Conservation (phyloP, 2,797 vertebrate species). For the Bovichtus diacanthus region DNA sequence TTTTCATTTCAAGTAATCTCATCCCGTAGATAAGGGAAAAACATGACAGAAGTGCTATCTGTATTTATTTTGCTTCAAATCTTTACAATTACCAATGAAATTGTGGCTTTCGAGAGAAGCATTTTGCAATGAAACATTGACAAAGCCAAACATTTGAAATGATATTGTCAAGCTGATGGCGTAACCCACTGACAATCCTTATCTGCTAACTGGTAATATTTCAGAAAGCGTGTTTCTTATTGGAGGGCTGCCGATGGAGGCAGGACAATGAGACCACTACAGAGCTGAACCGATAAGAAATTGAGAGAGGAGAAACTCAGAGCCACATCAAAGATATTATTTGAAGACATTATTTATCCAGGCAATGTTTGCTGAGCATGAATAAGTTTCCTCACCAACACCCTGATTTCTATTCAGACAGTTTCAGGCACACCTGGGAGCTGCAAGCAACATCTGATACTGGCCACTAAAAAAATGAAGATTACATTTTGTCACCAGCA, state of each 20-base stretch:
- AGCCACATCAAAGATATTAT: slow-evolving; percentile 28
- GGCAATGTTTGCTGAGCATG: slow-evolving; percentile 28
- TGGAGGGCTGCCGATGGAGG: slow-evolving; percentile 23
- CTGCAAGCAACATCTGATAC: slow-evolving; percentile 2
- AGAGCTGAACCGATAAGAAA: slow-evolving; percentile 51
- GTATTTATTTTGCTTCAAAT: slow-evolving; percentile 40
- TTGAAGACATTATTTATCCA: slow-evolving; percentile 24
- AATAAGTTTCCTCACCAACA: slow-evolving; percentile 44
- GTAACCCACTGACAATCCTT: slow-evolving; percentile 26
- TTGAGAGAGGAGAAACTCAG: slow-evolving; percentile 15
- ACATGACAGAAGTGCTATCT: slow-evolving; percentile 40
- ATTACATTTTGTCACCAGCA: neutral
- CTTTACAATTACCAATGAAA: slow-evolving; percentile 19
- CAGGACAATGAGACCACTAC: slow-evolving; percentile 31
- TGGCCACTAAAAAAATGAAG: neutral
- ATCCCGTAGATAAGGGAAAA: slow-evolving; percentile 39
- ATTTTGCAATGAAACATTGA: slow-evolving; percentile 24
- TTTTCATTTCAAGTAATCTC: slow-evolving; percentile 51
- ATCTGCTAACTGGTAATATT: slow-evolving; percentile 44
- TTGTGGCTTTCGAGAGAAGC: slow-evolving; percentile 10
- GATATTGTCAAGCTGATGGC: slow-evolving; percentile 14
- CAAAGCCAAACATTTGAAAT: slow-evolving; percentile 40
- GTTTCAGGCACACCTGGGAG: slow-evolving; percentile 42
- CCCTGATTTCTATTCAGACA: slow-evolving; percentile 44
- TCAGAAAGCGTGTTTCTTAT: slow-evolving; percentile 31